Evolutionary conservation across 2,113 vertebrate genomes (phyloP), one percentile per base, ranked within the genome.

Genomic region (Strix uralensis): DNA sequence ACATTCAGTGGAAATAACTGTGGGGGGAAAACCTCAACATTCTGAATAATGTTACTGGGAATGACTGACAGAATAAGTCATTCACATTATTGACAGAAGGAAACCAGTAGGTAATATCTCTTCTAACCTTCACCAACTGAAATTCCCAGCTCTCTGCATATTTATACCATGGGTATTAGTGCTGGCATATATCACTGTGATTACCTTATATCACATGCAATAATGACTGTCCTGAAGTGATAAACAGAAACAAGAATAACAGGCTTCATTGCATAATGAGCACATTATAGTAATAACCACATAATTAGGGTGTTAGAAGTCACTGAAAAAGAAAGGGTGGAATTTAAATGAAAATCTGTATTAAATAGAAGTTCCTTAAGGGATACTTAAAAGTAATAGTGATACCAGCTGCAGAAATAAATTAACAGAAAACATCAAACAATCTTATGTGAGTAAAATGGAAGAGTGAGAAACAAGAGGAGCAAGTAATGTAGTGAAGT

Each of bases 21-120:
- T n/a, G 7, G 30, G 16, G 21, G 44, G 34, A 3, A 47, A 42
- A 74, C 25, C 9, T 81, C 54, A 25, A 0, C 3, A 2, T 42
- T 81, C 83, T 95, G 91, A 90, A 32, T 90, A 88, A 82, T 2
- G 0, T 20, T 77, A 0, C 62, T 27, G 32, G 49, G 38, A 77
- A 80, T 47, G 9, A 32, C 61, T 72, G 44, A 42, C 58, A 77
- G 18, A 46, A 13, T 42, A 88, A 66, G 29, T 54, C 10, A 27
- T 9, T 18, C 23, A 30, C 7, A 12, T 15, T 36, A n/a, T 32
- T 29, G 47, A 11, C 49, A 69, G 52, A 73, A 81, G 26, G 46
- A 32, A 93, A 81, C 7, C 4, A 36, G 26, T 54, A 71, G 58
- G 86, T 67, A 54, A n/a, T 10, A 10, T 27, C 42, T 80, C 29